These are phyloP conservation scores for Odocoileus hemionus DNA, from an alignment of 2,113 vertebrate genomes.

Conservation along the genomic window DNA sequence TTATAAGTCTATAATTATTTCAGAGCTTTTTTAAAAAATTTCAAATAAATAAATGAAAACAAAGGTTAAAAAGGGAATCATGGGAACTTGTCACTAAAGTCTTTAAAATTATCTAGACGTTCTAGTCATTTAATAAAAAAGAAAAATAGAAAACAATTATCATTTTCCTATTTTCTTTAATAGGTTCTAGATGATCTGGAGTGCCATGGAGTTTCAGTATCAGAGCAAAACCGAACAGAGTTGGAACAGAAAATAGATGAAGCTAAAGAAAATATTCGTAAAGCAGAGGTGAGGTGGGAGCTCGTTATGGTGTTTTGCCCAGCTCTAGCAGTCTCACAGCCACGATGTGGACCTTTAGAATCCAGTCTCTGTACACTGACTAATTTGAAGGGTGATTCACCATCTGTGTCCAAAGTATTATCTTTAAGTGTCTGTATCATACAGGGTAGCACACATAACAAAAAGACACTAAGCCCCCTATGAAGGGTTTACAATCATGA, in stretches of 20 bases:
- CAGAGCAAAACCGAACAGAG: constrained; percentile 91
- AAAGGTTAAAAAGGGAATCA: background rate
- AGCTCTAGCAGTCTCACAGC: background rate
- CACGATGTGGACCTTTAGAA: background rate
- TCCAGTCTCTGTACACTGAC: background rate
- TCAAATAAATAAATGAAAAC: background rate
- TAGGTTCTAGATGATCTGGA: constrained; percentile 94
- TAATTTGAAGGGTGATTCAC: background rate
- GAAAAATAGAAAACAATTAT: background rate
- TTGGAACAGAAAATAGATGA: constrained; percentile 96
- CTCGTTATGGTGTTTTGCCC: background rate
- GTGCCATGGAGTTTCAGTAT: constrained; percentile 86
- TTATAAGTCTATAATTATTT: background rate
- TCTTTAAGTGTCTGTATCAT: background rate
- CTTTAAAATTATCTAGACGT: constrained; percentile 1
- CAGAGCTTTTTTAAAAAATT: background rate
- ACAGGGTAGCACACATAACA: background rate
- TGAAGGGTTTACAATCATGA: background rate
- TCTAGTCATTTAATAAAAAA: background rate
- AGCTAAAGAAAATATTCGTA: constrained; percentile 94
- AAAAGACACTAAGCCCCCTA: background rate
- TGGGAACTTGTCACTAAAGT: background rate
- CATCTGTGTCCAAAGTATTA: background rate
- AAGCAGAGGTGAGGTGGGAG: constrained; percentile 89
- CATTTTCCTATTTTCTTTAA: constrained; percentile 3